A percentile compares a stretch with the other conserved stretches of the same genome.
Conservation (phyloP, 2,888 invertebrate species). For the Parascotia fuliginaria region DNA sequence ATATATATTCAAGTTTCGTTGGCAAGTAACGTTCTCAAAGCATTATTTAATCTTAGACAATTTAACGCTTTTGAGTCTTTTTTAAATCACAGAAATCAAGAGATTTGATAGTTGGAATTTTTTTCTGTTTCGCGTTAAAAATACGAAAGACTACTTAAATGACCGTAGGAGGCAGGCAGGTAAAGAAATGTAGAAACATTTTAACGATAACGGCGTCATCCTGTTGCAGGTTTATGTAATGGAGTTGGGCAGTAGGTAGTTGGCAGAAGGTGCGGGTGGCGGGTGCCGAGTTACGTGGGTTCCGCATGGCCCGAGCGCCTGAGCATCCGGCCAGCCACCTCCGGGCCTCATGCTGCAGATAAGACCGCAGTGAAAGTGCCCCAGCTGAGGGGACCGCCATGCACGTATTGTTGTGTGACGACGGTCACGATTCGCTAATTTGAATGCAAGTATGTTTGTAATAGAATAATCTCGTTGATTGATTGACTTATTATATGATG, state of each 20-base stretch:
- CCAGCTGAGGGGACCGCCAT: constrained; percentile 47
- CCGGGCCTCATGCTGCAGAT: constrained; percentile 51
- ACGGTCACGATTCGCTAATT: constrained; percentile 72
- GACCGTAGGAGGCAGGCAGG: constrained; percentile 25
- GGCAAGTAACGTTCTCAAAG: not conserved
- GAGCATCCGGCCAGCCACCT: constrained; percentile 44
- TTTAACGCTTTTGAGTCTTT: not conserved
- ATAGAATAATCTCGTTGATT: constrained; percentile 75
- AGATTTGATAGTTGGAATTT: constrained; percentile 13
- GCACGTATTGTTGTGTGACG: constrained; percentile 64
- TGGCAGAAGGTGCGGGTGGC: constrained; percentile 3
- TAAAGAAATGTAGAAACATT: constrained; percentile 38
- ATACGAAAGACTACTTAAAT: constrained; percentile 33
- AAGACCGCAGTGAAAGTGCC: constrained; percentile 69
- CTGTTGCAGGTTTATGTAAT: constrained; percentile 40
- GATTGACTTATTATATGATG: constrained; percentile 77
- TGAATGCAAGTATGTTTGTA: constrained; percentile 70
- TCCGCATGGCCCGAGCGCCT: constrained; percentile 30
- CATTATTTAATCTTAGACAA: not conserved
- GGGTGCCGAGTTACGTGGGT: constrained; percentile 16
- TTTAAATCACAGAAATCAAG: not conserved
- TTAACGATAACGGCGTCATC: constrained; percentile 38
- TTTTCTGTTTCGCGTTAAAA: constrained; percentile 21
- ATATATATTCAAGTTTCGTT: not conserved
- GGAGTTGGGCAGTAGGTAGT: constrained; percentile 27